phyloP scores from a whole-genome alignment of 1,140 invertebrate genomes.

The Diorhabda sublineata region DNA sequence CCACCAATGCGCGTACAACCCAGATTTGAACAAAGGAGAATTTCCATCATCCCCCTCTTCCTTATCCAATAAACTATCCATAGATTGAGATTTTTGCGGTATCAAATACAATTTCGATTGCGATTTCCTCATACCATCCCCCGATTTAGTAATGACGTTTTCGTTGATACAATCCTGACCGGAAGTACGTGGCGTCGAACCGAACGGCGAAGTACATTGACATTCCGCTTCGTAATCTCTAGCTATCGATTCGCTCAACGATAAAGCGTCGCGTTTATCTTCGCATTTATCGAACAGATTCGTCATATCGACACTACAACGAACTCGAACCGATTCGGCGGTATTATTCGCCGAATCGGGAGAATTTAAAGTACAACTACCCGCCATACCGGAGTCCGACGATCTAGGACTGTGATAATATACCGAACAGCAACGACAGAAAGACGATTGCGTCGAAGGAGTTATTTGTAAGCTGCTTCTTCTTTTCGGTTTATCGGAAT shows the following conservation, averaged over 20 bases:
- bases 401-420: conserved; percentile 62
- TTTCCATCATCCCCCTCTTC: conserved; percentile 31
- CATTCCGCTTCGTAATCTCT: conserved; percentile 65
- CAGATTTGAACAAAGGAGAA: conserved; percentile 64
- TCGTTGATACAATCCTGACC: conserved; percentile 54
- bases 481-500: conserved; percentile 40
- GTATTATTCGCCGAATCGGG: conserved; percentile 51
- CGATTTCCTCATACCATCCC: conserved; percentile 50
- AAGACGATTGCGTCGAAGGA: conserved; percentile 34
- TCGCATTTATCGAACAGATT: conserved; percentile 26
- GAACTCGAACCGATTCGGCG: conserved; percentile 7
- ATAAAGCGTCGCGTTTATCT: conserved; percentile 34
- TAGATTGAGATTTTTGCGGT: conserved; percentile 32
- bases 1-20: conserved; percentile 88
- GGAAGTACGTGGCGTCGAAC: conserved; percentile 62
- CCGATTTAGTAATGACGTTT: conserved; percentile 49
- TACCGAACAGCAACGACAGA: conserved; percentile 58
- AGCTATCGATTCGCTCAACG: conserved; percentile 59
- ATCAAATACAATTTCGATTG: conserved; percentile 37
- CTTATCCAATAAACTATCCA: conserved; percentile 28
- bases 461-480: conserved; percentile 42
- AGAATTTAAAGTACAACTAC: conserved; percentile 67
- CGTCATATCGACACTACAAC: conserved; percentile 26
- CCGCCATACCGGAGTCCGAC: conserved; percentile 79
- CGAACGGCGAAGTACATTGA: conserved; percentile 67